Evolutionary conservation across 2,797 vertebrate genomes (phyloP), one percentile per base, ranked within the genome.

Genomic region (Lepidocolaptes lacrymiger): DNA sequence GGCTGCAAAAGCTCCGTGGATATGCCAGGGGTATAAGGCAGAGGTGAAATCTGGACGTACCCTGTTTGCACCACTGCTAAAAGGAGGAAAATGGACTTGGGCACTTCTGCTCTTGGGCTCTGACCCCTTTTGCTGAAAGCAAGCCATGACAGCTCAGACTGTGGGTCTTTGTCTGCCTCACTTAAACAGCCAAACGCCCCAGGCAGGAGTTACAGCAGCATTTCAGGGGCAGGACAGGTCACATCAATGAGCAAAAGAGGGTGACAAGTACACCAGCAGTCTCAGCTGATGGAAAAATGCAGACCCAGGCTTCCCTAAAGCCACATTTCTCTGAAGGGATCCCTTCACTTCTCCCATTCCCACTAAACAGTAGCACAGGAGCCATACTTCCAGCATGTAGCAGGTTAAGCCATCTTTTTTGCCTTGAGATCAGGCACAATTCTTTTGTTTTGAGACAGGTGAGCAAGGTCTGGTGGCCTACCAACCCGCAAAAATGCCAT

Each of bases 171-270:
- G 22, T 43, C 23, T 72, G 51, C 43, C 54, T 69, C 51, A 66
- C 39, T 56, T 61, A 34, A 80, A 43, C 22, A 73, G 58, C 10
- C n/a, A 61, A 91, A 85, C 0, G 2, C 43, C 15, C 28, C 10
- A 46, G 34, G 51, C 56, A 64, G 67, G 30, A 85, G 39, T n/a
- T 73, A 82, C 10, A 66, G 81, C 27, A 87, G 27, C 37, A 39
- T 62, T 81, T 75, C 7, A 2, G 20, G 44, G 36, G 41, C 77
- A 78, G 54, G 81, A 61, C 18, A 68, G 63, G 32, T 34, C 43
- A 61, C 1, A 2, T 17, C 51, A 71, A 2, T 43, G 14, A 71
- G 6, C 2, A 4, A 15, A 1, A 52, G 18, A 58, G 19, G 46
- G 26, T 54, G 51, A 0, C 8, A 69, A 79, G 39, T 54, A 81